Evolutionary conservation across 2,888 invertebrate species (phyloP), one percentile per base, ranked within the genome.

Genomic region (Caenorhabditis sinica): DNA sequence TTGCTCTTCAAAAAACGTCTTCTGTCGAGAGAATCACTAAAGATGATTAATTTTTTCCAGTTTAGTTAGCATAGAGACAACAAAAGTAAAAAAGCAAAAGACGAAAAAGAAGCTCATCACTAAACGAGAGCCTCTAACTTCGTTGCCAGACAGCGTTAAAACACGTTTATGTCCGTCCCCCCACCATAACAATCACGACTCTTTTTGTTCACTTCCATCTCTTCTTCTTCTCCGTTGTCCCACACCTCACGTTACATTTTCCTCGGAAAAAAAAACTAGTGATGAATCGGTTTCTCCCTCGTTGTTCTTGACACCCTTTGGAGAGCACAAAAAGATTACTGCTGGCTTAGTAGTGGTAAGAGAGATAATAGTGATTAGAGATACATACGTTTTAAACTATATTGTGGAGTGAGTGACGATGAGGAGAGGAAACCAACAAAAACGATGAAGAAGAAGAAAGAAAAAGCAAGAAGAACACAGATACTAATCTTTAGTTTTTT

Each of bases 351-450:
- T 40, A 36, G 56, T 23, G 36, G 33, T 20, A 36, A 30, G 20
- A 30, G 53, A 68, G 68, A 68, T 68, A 66, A 81, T 53, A 51
- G 56, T 75, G 82, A 69, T 61, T 74, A 74, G 68, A 69, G 74
- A 82, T 56, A 74, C 58, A 73, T 73, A 51, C 72, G 58, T 53
- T 73, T 73, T 73, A 73, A 73, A 73, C 73, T 73, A 73, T 61
- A 60, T 53, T n/a, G 53, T 30, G 28, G 36, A 53, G 69, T 53
- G 69, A 69, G 60, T 53, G 65, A 65, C 40, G 53, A 56, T 51
- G 56, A 69, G n/a, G 11, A 36, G 56, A 33, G 36, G 56, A 69
- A 65, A 65, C 65, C 65, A 65, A 65, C 45, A 65, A 56, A 56
- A 69, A 69, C 68, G 45, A 69, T n/a, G 33, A 56, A 68, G 23